Evolutionary conservation across 2,113 vertebrate genomes (phyloP).

Genomic region (Centropristis striata): DNA sequence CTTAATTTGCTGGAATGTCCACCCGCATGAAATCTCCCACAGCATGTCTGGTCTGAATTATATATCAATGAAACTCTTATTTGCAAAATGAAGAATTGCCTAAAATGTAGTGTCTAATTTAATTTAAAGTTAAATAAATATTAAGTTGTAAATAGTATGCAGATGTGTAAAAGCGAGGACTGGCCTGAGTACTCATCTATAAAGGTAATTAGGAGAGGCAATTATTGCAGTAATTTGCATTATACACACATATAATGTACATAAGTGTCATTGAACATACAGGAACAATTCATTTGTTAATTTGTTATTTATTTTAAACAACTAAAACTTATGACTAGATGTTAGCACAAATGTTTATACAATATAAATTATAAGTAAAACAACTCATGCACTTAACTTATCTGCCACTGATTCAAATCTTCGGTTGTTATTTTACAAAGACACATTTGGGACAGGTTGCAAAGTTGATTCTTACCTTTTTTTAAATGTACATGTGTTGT

Average conservation of each 20-base stretch:
- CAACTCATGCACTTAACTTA: neutral
- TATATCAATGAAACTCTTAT: neutral
- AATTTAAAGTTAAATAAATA: neutral
- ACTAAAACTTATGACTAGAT: neutral
- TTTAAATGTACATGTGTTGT: neutral
- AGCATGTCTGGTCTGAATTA: constrained; percentile 3
- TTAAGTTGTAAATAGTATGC: neutral
- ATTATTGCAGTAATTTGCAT: neutral
- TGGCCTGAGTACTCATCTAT: neutral
- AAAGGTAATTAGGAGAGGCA: neutral
- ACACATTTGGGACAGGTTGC: neutral
- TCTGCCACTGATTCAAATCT: neutral
- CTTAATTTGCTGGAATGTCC: constrained; percentile 13
- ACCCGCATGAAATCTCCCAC: neutral
- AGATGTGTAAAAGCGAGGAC: neutral
- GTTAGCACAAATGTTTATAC: neutral
- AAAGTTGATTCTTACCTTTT: neutral
- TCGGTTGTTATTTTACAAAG: neutral
- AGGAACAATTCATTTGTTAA: neutral
- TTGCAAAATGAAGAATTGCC: neutral
- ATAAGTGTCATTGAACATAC: too few relatives aligned
- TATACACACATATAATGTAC: neutral
- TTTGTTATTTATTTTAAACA: neutral
- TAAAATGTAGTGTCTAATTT: neutral
- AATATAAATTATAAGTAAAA: neutral